Percentiles rank a stretch among this genome's conserved stretches.
These are phyloP conservation scores for Cryptophagus acutangulus DNA, from an alignment of 2,888 invertebrate species.

Conservation along the genomic window DNA sequence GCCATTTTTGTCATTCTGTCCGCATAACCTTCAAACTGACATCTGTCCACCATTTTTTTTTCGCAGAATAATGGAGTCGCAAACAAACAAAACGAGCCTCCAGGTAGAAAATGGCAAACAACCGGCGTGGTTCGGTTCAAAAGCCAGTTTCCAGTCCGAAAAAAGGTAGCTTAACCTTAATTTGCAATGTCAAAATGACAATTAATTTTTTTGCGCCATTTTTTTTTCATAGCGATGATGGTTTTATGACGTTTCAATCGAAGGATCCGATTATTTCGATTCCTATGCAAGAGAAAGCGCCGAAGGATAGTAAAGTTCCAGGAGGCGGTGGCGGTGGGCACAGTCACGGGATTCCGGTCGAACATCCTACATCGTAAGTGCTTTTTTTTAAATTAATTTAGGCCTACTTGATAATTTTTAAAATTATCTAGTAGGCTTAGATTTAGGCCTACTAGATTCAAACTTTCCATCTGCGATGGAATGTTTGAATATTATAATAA, in stretches of 20 bases:
- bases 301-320: conserved; percentile 36
- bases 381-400: conserved; percentile 4
- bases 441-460: no score
- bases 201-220: conserved; percentile 1
- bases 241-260: conserved; percentile 49
- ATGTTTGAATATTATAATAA: no score
- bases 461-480: no score
- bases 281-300: conserved; percentile 33
- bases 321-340: conserved; percentile 36
- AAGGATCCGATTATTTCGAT: conserved; percentile 52
- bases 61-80: conserved; percentile 36
- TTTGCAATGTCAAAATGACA: background rate
- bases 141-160: conserved; percentile 32
- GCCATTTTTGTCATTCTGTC: no score
- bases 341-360: conserved; percentile 50
- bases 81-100: conserved; percentile 26
- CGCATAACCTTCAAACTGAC: no score
- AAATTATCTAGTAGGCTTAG: no score
- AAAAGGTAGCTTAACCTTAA: conserved; percentile 29
- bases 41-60: no score
- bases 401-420: background rate
- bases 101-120: conserved; percentile 19
- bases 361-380: conserved; percentile 66
- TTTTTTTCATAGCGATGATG: conserved; percentile 25
- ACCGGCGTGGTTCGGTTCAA: conserved; percentile 38